Base-by-base conservation (phyloP, 2,113 vertebrate species). In the Antechinus stuartii region DNA sequence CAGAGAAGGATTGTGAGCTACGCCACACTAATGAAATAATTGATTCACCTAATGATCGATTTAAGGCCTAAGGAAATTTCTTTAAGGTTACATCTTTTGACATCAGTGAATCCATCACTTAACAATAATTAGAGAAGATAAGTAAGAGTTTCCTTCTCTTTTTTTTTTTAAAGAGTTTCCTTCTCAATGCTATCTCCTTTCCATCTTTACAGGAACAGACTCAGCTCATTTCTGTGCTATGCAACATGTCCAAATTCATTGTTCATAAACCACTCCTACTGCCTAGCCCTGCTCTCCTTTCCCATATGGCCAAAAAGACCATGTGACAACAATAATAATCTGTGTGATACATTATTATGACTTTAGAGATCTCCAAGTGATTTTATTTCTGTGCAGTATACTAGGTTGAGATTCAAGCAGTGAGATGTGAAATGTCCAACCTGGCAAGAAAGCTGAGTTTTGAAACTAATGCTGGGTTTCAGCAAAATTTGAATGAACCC, bases 301-400 rank as follows among this genome's bases (percentile, higher is more conserved):
- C 94, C 56, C 91, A 56, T 96, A 95, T 91, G 90, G 76, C 5
- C 47, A 96, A 93, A 93, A 90, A 6, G 56, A 68, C 22, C 26
- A 54, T 92, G 10, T 95, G 49, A 89, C 92, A 89, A 95, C 47
- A 91, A 52, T 84, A 93, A 54, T 93, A 95, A 89, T 91, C 94
- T 68, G 92, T 93, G 55, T 55, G 94, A 8, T 96, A 55, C 90
- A 96, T 93, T 91, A 93, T 91, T 54, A 16, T 57, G 19, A 53
- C 84, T 97, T 96, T 22, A 94, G 52, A 76, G 92, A 92, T 91
- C 61, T 76, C 89, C 91, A 91, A 9, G 93, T 42, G 46, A 94
- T 94, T 95, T 92, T 92, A 25, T 47, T 90, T 68, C 94, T 49
- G 96, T 91, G 46, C 95, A 93, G 5, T 84, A 92, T 3, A 16